Evolutionary conservation across 2,113 vertebrate genomes (phyloP).

Genomic region (Astatotilapia flaviijosephi): DNA sequence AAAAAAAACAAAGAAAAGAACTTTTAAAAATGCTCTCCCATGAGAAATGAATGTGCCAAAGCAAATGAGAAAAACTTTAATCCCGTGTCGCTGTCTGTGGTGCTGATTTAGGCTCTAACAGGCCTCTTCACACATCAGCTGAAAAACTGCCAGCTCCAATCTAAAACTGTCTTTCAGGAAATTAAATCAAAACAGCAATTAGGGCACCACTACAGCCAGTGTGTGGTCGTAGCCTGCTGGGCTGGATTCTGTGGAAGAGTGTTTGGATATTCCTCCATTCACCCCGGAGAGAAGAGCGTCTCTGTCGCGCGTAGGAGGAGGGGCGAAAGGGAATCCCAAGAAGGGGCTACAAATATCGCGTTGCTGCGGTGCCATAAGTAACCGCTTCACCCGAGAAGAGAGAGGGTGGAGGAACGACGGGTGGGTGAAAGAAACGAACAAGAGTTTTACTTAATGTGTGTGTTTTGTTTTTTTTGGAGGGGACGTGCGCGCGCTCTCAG

Average conservation of each 20-base stretch:
- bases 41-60: neutral
- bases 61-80: neutral
- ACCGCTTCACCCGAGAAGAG: neutral
- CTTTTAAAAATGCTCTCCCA: neutral
- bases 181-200: neutral
- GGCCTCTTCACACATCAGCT: neutral
- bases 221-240: neutral
- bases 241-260: neutral
- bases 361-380: constrained; percentile 22
- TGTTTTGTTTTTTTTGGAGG: neutral
- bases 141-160: neutral
- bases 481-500: neutral
- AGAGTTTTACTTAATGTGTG: neutral
- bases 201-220: neutral
- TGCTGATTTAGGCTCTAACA: constrained; percentile 21
- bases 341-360: constrained; percentile 58
- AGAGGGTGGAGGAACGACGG: neutral
- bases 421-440: neutral
- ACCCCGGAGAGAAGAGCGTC: neutral
- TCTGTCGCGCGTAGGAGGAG: neutral
- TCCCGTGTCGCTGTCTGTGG: constrained; percentile 38
- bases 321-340: constrained; percentile 50
- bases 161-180: neutral
- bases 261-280: neutral
- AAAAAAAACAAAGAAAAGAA: neutral